Base-by-base conservation (phyloP, 2,797 vertebrate genomes). In the Poeciliopsis presidionis region DNA sequence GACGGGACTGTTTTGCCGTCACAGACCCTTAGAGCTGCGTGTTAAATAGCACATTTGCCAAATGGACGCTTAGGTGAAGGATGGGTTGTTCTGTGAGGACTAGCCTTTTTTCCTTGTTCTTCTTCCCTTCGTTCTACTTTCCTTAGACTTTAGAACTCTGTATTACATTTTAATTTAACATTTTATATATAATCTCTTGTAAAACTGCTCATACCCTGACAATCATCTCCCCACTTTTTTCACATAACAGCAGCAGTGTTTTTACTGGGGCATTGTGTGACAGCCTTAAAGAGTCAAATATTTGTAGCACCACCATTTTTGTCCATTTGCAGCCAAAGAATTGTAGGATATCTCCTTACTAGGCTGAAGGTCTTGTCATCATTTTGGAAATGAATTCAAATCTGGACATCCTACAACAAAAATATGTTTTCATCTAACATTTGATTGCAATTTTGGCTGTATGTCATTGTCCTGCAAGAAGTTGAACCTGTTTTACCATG, bases 1-100 rank as follows among this genome's bases (percentile, higher is more conserved):
- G 94, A 94, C 92, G 91, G 90, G 87, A 82, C 88, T 78, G 90
- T 90, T 91, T 86, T 73, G 69, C 92, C 93, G 94, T 95, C 93
- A 93, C 81, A 84, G 91, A 92, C 89, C 87, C 84, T 90, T 90
- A 89, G 89, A 87, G 91, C 86, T 84, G 80, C 73, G 92, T 82
- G 93, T 93, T 94, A 96, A 95, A 90, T 88, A 92, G 90, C 86
- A 86, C 84, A 88, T 90, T 89, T 90, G 81, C 87, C 84, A 86
- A 91, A 91, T 79, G 87, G 84, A 88, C 83, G 74, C 70, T 77
- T 77, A 78, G 77, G 76, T 81, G 51, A 63, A 3, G 12, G 57
- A 45, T 67, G 80, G 53, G 76, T 79, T 81, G 53, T 28, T 87
- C 55, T 83, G 63, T 81, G 82, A 86, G 47, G 77, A 78, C 61